phyloP scores from a whole-genome alignment of 2,797 vertebrate species.

The Eptatretus atami region DNA sequence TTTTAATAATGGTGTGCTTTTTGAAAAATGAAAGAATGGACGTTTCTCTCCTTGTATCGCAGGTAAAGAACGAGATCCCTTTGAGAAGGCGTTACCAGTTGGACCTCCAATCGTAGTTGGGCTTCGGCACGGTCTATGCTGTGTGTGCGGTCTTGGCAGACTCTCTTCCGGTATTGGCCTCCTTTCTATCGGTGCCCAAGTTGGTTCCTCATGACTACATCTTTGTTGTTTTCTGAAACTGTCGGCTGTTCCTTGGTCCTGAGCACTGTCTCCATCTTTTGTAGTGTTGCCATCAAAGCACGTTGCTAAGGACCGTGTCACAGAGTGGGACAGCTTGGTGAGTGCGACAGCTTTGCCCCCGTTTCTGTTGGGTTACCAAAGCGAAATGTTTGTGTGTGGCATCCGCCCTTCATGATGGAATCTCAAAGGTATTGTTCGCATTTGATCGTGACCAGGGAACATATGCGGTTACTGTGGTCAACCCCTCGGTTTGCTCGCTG shows the following conservation, averaged over 20 bases:
- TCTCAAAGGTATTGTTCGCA: too few relatives aligned
- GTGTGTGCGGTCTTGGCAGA: constrained; percentile 34
- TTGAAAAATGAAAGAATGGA: too few relatives aligned
- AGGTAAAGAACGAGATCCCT: constrained; percentile 52
- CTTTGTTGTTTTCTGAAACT: background rate
- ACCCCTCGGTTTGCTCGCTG: background rate
- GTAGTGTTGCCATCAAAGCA: constrained; percentile 73
- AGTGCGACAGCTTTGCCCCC: constrained; percentile 15
- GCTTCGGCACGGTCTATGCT: constrained; percentile 55
- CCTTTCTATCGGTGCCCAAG: background rate
- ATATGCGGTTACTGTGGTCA: constrained; percentile 9
- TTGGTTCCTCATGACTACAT: background rate
- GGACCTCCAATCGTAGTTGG: constrained; percentile 52
- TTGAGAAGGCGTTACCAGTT: constrained; percentile 63
- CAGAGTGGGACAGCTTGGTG: constrained; percentile 55
- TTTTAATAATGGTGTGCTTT: too few relatives aligned
- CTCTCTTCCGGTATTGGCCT: constrained; percentile 38
- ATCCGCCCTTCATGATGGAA: too few relatives aligned
- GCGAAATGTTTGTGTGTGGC: too few relatives aligned
- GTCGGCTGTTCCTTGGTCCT: background rate
- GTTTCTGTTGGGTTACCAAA: too few relatives aligned
- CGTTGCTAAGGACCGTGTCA: constrained; percentile 56
- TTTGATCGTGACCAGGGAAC: too few relatives aligned
- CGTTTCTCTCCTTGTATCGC: constrained; percentile 9
- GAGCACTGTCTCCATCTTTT: background rate